phyloP scores from a whole-genome alignment of 2,113 vertebrate species.

The Tonatia bakeri region DNA sequence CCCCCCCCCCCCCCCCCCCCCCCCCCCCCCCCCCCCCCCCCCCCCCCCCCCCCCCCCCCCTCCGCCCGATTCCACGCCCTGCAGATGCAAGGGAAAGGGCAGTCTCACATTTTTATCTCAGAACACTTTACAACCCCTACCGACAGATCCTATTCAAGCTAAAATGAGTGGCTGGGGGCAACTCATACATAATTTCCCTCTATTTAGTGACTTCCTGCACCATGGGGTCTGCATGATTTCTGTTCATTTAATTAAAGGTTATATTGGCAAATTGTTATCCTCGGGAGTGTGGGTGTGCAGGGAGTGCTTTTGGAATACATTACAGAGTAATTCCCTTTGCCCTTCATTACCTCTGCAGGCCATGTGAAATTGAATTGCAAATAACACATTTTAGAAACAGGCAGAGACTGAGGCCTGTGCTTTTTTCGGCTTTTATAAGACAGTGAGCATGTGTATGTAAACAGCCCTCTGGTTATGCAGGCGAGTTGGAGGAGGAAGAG shows the following conservation, averaged over 20 bases:
- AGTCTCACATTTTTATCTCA: conserved; percentile 20
- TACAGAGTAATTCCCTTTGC: conserved; percentile 63
- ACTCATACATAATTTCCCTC: conserved; percentile 69
- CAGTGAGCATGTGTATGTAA: not conserved
- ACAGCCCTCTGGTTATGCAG: not conserved
- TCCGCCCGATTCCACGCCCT: too few species aligned
- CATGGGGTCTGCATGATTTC: conserved; percentile 61
- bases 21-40: too few species aligned
- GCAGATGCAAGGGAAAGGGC: not conserved
- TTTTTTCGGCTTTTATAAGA: conserved; percentile 58
- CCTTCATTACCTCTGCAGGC: conserved; percentile 46
- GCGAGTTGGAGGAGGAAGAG: not conserved
- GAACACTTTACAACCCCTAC: conserved; percentile 46
- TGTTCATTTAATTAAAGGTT: conserved; percentile 69
- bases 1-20: too few species aligned
- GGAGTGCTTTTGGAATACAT: conserved; percentile 58
- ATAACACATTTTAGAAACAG: conserved; percentile 53
- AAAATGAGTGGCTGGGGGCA: conserved; percentile 68
- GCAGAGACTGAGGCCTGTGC: conserved; percentile 31
- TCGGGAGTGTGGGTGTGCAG: conserved; percentile 41
- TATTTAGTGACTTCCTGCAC: conserved; percentile 67
- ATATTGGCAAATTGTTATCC: conserved; percentile 69
- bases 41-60: too few species aligned
- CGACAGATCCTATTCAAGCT: conserved; percentile 59
- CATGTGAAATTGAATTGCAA: conserved; percentile 52